Base-by-base conservation (phyloP, 2,888 invertebrate species). In the Rhodophaea formosa region DNA sequence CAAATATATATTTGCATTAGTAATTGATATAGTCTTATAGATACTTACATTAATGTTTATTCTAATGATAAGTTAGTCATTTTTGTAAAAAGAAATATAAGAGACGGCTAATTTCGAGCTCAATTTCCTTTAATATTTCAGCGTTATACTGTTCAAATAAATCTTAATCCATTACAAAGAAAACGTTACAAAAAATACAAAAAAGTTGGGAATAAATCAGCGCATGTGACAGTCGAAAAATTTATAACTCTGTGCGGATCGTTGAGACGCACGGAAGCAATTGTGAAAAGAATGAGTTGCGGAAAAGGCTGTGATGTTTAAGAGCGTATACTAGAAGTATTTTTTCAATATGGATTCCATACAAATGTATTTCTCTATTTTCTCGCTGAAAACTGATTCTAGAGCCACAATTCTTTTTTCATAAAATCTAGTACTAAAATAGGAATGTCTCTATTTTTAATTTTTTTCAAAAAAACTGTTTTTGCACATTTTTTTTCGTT, bases 221-320 rank as follows among this genome's bases (percentile, higher is more conserved):
- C 35, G 8, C 16, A 17, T 51, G 35, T 17, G 51, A 51, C 51
- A 51, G 35, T 39, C 15, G 15, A 14, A 53, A 53, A 29, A 53
- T 53, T 53, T 44, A 29, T 53, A 53, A 15, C 44, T 53, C 53
- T 23, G 29, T 53, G 7, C 16, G 29, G 42, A 6, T 44, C 53
- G 44, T 43, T 53, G 44, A 53, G 30, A 43, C 15, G 42, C 30
- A 16, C 44, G 44, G 30, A 53, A 56, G 56, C 56, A 47, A 56
- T 55, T 56, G 56, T 47, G 39, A 49, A 44, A 44, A 53, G 49
- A 60, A 44, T 59, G 52, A 56, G 51, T 53, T 57, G 52, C 52
- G 23, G 54, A 59, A 58, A 59, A 54, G 60, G 35, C 32, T 32
- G 56, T 56, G 57, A 59, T 59, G 39, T 47, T 55, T 56, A n/a